These are phyloP conservation scores for Drosophila melanosoma DNA, from an alignment of 2,888 invertebrate genomes.

Conservation along the genomic window DNA sequence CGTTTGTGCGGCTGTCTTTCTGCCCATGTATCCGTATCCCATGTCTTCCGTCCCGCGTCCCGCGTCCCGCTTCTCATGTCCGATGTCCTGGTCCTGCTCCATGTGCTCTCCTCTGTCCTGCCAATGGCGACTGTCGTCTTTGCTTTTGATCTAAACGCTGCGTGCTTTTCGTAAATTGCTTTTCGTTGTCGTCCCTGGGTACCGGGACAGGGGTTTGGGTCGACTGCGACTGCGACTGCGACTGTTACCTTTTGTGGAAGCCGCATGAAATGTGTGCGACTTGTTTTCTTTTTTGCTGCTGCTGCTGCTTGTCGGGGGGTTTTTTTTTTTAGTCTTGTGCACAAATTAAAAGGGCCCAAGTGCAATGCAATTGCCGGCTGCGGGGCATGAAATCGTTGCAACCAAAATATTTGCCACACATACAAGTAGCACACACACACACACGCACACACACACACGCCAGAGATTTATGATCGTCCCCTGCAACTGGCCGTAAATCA, in stretches of 20 bases:
- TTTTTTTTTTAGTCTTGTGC: constrained; percentile 38
- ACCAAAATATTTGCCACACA: constrained; percentile 76
- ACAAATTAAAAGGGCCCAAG: constrained; percentile 46
- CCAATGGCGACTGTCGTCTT: constrained; percentile 67
- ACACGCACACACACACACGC: constrained; percentile 11
- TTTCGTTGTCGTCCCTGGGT: constrained; percentile 70
- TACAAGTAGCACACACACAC: constrained; percentile 24
- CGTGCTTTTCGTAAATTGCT: constrained; percentile 81
- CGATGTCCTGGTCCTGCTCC: constrained; percentile 2
- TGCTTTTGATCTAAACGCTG: constrained; percentile 81
- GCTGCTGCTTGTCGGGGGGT: constrained; percentile 7
- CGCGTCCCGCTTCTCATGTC: background rate
- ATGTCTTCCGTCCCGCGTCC: background rate
- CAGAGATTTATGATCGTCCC: constrained; percentile 57
- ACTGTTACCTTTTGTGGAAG: constrained; percentile 72
- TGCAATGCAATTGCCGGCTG: constrained; percentile 70
- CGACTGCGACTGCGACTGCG: constrained; percentile 37
- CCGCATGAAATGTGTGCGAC: constrained; percentile 83
- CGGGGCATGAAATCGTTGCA: constrained; percentile 74
- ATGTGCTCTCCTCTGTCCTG: constrained; percentile 27
- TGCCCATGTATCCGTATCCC: background rate
- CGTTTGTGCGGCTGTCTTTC: constrained; percentile 32
- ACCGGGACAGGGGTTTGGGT: constrained; percentile 15
- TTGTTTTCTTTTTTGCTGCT: constrained; percentile 49
- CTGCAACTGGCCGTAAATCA: constrained; percentile 64